Evolutionary conservation across 2,888 invertebrate genomes (phyloP), one percentile per base, ranked within the genome.

Genomic region (Mythimna pallens): DNA sequence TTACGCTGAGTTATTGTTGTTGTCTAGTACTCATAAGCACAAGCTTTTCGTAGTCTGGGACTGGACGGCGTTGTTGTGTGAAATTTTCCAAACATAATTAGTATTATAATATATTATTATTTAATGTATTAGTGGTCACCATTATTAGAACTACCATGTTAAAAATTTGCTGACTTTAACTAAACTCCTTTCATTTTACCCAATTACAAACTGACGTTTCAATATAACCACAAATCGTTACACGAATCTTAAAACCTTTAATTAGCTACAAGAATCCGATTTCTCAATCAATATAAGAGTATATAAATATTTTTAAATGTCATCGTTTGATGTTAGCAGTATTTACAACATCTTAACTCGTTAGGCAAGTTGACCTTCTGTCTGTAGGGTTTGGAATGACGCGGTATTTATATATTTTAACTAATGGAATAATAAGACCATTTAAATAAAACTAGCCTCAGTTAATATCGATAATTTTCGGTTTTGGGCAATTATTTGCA

Each of bases 291-390:
- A 58, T 30, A 47, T 30, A 22, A 25, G 57, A 52, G 64, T 43
- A 36, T n/a, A 40, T 66, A 75, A 58, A 74, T 75, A 74, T 74
- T 75, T 74, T 75, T 74, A 75, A 74, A 74, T 74, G 74, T 61
- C 74, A 74, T 61, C 57, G 25, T 61, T 47, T 34, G 52, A 54
- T 14, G 52, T 20, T 66, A 65, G 12, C 12, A 0, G 52, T 47
- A 2, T 7, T 74, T 65, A 14, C 75, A n/a, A 54, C 65, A 74
- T 59, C 6, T 25, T 64, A 59, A 22, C 54, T 54, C 1, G 54
- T 74, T 59, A 54, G 14, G 59, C 12, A 74, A 65, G 22, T 10
- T 10, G 30, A 55, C 74, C 74, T 74, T 74, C 75, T 1, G 0
- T 0, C 3, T 50, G 3, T 75, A 66, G 74, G 74, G 66, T 66